Evolutionary conservation across 2,888 invertebrate genomes (phyloP), one percentile per base, ranked within the genome.

Genomic region (Catocala sponsa): DNA sequence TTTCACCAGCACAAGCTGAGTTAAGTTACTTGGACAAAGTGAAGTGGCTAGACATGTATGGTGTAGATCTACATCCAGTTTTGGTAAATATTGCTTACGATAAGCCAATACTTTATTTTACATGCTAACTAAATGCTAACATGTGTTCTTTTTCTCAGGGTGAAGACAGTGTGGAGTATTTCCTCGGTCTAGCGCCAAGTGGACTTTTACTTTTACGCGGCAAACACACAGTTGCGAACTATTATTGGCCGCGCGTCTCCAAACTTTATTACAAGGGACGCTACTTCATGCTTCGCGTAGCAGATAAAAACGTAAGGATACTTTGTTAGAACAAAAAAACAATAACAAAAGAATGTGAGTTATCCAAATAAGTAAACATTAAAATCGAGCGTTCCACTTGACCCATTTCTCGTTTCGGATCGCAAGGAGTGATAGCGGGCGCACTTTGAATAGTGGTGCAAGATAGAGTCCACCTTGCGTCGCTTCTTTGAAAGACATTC

Each of bases 21-120:
- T 95, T 98, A 82, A 98, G 97, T 95, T 99, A 98, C 94, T 95
- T 99, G 90, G 99, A 99, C 92, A 98, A 99, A 96, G 98, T 98
- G 80, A 99, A 99, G 96, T 99, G 99, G 99, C 96, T 99, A 83
- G 99, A 99, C 90, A 98, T 99, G 98, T 99, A 99, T 87, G 99
- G 99, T 55, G 99, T 99, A 53, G 99, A 99, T 95, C 96, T 99
- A 79, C 99, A 99, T 95, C 98, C 98, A 55, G 99, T 99, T 67
- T 93, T 98, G 96, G 98, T 98, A 95, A 96, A 94, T 79, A 81
- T 76, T 68, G 61, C 49, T 35, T 33, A 15, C n/a, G 15, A 33
- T n/a, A 0, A 51, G 15, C 55, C 43, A 56, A 13, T 25, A 12
- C 10, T 46, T 15, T 44, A 4, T 6, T 35, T 7, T 49, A 32